phyloP scores from a whole-genome alignment of 2,797 vertebrate species.

The Mormyrus hasselquistii region DNA sequence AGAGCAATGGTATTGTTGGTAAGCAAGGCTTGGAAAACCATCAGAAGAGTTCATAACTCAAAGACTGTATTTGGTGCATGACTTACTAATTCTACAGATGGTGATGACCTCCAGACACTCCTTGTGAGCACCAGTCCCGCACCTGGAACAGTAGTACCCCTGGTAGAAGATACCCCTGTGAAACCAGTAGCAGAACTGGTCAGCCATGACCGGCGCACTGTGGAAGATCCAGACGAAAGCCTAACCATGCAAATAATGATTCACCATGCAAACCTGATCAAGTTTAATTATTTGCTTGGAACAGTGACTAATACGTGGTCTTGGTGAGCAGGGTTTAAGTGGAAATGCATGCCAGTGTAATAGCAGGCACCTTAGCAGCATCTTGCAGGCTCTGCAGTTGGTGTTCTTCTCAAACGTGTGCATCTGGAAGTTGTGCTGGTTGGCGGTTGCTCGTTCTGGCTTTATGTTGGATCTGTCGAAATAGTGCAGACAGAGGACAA shows the following conservation, averaged over 20 bases:
- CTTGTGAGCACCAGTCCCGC: slow-evolving; percentile 90
- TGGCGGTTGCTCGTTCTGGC: slow-evolving; percentile 89
- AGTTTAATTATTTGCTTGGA: neutral
- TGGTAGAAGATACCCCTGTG: slow-evolving; percentile 94
- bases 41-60: neutral
- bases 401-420: slow-evolving; percentile 93
- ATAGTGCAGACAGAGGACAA: too few species aligned
- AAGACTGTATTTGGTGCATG: slow-evolving; percentile 16
- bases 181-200: neutral
- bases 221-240: neutral
- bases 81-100: slow-evolving; percentile 93
- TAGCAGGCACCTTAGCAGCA: slow-evolving; percentile 80
- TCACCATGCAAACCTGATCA: neutral
- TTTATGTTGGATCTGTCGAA: slow-evolving; percentile 88
- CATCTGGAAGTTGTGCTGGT: slow-evolving; percentile 98
- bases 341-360: neutral
- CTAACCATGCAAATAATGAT: neutral
- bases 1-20: slow-evolving; percentile 22
- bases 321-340: neutral
- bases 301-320: neutral
- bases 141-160: slow-evolving; percentile 88
- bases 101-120: slow-evolving; percentile 93
- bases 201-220: neutral
- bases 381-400: slow-evolving; percentile 90
- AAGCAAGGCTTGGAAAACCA: neutral